Evolutionary conservation across 2,888 invertebrate genomes (phyloP).

Genomic region (Crocallis elinguaria): DNA sequence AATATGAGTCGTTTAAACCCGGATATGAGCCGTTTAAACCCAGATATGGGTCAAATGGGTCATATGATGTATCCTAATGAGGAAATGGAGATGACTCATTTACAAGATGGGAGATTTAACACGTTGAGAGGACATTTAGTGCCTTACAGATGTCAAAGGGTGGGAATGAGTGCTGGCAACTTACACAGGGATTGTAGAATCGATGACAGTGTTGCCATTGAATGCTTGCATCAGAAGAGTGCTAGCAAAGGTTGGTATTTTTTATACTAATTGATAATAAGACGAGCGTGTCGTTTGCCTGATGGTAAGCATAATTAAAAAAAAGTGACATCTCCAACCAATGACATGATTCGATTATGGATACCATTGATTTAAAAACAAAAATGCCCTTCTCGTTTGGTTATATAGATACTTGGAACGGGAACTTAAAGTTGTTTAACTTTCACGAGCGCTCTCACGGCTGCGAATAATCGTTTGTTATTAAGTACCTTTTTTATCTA

Average conservation of each 20-base stretch:
- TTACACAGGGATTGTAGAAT: slow-evolving; percentile 68
- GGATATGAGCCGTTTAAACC: slow-evolving; percentile 50
- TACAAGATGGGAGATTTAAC: slow-evolving; percentile 62
- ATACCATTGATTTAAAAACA: too few species aligned
- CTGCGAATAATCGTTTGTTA: too few species aligned
- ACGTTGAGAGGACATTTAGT: slow-evolving; percentile 62
- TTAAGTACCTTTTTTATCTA: background rate
- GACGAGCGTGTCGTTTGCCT: too few species aligned
- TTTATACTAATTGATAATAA: too few species aligned
- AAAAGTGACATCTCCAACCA: too few species aligned
- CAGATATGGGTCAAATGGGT: slow-evolving; percentile 62
- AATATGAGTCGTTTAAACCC: slow-evolving; percentile 41
- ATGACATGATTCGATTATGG: too few species aligned
- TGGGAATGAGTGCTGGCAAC: slow-evolving; percentile 72
- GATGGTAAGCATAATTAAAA: too few species aligned
- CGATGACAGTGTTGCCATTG: slow-evolving; percentile 62
- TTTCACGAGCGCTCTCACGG: too few species aligned
- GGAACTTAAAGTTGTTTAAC: too few species aligned
- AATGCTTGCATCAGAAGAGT: slow-evolving; percentile 73
- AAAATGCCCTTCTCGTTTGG: too few species aligned
- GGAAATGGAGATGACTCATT: slow-evolving; percentile 45
- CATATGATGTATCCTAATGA: slow-evolving; percentile 51
- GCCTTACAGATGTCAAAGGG: slow-evolving; percentile 57
- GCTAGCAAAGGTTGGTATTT: slow-evolving; percentile 66
- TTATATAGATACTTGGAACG: too few species aligned